Evolutionary conservation across 2,888 invertebrate species (phyloP), one percentile per base, ranked within the genome.

Genomic region (Gastrophysa polygoni): DNA sequence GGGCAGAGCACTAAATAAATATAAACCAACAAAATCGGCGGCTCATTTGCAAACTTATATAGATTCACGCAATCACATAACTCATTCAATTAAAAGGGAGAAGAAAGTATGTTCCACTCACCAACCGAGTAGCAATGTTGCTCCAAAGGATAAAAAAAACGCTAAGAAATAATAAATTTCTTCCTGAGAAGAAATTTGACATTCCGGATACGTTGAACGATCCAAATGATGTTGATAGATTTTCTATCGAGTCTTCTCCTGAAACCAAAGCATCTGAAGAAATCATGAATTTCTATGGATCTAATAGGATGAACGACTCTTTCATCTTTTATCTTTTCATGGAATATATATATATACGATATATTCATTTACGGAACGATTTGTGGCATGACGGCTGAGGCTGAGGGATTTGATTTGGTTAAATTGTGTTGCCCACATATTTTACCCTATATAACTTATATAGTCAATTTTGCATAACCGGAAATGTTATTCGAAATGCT

Each of bases 281-380:
- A 29, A 52, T 18, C 18, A 34, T 20, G 17, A 29, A 29, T 54
- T 54, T 54, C 43, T 43, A 54, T 34, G 43, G 3, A 54, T 43
- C 32, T 20, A 54, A 54, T 24, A 54, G n/a, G 20, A 4, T 54
- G 8, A 54, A 21, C 43, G 44, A 54, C 3, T 38, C 0, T 43
- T 54, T 44, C 21, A 54, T n/a, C n/a, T n/a, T n/a, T n/a, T n/a
- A n/a, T n/a, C 38, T 43, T 43, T 54, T 18, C 43, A 43, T 24
- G 43, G n/a, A 18, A 18, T 54, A 21, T 21, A 54, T 54, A n/a
- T n/a, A n/a, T n/a, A n/a, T n/a, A n/a, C n/a, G 54, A 52, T 38
- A 6, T 32, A 34, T 34, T 52, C 34, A 38, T 52, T n/a, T 52
- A 34, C 52, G 20, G 11, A 1, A 17, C 34, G 18, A 52, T 52